phyloP scores from a whole-genome alignment of 2,888 invertebrate species.

The Drosophila putrida region DNA sequence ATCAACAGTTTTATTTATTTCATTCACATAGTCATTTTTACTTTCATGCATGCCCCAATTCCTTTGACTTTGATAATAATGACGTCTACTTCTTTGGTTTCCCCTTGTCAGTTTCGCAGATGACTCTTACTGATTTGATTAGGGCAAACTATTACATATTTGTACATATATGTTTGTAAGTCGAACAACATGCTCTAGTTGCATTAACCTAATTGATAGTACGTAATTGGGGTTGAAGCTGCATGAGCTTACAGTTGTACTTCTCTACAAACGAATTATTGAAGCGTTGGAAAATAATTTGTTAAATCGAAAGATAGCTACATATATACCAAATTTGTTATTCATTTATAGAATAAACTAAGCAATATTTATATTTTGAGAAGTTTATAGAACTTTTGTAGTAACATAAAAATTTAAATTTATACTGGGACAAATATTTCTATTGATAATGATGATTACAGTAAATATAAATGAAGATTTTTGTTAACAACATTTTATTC shows the following conservation, averaged over 20 bases:
- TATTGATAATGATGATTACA: neutral
- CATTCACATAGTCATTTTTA: too few relatives aligned
- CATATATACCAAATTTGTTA: too few relatives aligned
- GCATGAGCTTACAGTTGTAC: neutral
- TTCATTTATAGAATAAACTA: too few relatives aligned
- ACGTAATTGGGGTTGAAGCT: constrained; percentile 15
- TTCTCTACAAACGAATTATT: neutral
- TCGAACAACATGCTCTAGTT: constrained; percentile 21
- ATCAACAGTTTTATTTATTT: neutral
- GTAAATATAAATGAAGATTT: neutral
- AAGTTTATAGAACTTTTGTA: neutral
- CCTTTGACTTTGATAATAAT: constrained; percentile 6
- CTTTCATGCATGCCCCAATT: neutral
- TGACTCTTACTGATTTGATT: constrained; percentile 6
- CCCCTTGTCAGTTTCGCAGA: constrained; percentile 7
- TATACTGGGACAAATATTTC: neutral
- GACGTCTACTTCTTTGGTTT: constrained; percentile 10
- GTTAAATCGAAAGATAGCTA: neutral
- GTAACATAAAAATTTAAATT: neutral
- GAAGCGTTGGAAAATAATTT: neutral
- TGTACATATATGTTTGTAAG: neutral
- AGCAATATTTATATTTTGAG: neutral
- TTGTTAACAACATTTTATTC: neutral
- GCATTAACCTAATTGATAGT: constrained; percentile 42
- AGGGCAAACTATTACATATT: neutral